Evolutionary conservation across 2,113 vertebrate species (phyloP).

Genomic region (Pollimyrus isidori): DNA sequence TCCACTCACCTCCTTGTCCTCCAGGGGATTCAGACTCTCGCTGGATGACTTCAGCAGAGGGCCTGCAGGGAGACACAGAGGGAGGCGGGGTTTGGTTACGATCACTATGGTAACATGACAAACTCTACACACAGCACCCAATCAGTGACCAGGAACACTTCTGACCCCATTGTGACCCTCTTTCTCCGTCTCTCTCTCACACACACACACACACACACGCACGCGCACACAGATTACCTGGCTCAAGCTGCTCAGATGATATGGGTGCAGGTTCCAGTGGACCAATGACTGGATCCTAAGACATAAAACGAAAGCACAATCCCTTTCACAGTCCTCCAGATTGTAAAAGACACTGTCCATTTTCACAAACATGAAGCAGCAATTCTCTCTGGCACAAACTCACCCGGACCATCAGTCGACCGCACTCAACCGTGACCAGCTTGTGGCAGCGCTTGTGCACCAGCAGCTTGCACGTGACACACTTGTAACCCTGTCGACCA

Average conservation of each 20-base stretch:
- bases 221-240: not conserved
- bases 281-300: conserved; percentile 8
- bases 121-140: not conserved
- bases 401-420: conserved; percentile 63
- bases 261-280: not conserved
- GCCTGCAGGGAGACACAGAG: conserved; percentile 36
- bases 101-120: not conserved
- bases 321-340: not conserved
- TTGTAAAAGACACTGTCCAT: not conserved
- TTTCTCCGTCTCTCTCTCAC: not conserved
- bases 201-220: not conserved
- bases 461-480: conserved; percentile 95
- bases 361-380: not conserved
- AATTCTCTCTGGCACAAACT: conserved; percentile 9
- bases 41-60: conserved; percentile 81
- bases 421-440: conserved; percentile 82
- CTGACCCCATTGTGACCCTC: not conserved
- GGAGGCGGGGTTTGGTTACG: too few species aligned
- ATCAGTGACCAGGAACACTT: not conserved
- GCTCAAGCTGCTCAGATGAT: not conserved
- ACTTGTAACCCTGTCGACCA: conserved; percentile 95
- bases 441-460: conserved; percentile 99
- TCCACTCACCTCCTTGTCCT: conserved; percentile 85
- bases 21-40: conserved; percentile 83
- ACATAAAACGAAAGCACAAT: not conserved